Evolutionary conservation across 2,113 vertebrate species (phyloP).

Genomic region (Nannospalax galili): DNA sequence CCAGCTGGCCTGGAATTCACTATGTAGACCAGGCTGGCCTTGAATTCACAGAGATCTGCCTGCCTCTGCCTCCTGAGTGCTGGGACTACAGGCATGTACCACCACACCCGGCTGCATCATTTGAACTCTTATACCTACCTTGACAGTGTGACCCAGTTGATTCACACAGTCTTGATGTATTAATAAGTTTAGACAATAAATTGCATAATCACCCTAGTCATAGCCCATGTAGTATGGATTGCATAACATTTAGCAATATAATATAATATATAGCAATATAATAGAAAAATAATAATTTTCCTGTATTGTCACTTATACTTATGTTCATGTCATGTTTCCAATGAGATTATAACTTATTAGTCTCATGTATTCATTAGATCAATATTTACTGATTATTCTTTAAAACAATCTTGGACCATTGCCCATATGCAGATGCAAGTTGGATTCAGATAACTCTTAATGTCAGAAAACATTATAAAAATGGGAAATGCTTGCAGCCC

Average conservation of each 20-base stretch:
- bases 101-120: too few species aligned
- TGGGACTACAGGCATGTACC: too few species aligned
- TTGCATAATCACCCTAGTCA: neutral
- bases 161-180: neutral
- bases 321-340: neutral
- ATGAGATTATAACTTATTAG: neutral
- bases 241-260: neutral
- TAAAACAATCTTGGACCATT: conserved; percentile 6
- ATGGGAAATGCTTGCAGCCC: neutral
- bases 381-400: conserved; percentile 22
- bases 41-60: too few species aligned
- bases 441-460: neutral
- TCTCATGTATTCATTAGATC: conserved; percentile 32
- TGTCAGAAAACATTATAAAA: neutral
- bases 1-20: too few species aligned
- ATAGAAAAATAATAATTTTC: neutral
- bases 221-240: neutral
- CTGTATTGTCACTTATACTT: neutral
- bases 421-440: neutral
- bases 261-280: too few species aligned
- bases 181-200: conserved; percentile 37
- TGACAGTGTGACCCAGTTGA: neutral
- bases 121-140: neutral
- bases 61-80: too few species aligned
- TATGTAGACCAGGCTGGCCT: too few species aligned